Percentiles rank a stretch among this genome's conserved stretches.
These are phyloP conservation scores for Rhamphomyia laevipes DNA, from an alignment of 2,888 invertebrate genomes.

Conservation along the genomic window DNA sequence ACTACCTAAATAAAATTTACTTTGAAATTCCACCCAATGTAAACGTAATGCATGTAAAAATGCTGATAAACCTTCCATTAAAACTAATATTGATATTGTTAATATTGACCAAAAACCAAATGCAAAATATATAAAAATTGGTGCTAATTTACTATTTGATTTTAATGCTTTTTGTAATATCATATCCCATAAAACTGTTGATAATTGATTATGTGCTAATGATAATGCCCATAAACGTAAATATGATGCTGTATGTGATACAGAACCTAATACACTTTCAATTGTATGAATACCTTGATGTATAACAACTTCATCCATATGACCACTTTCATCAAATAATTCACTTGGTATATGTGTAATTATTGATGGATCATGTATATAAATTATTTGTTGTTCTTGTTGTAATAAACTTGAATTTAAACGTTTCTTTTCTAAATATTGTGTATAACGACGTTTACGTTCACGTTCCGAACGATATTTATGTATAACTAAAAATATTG, in stretches of 20 bases:
- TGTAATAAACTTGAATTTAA: conserved; percentile 10
- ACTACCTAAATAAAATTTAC: conserved; percentile 75
- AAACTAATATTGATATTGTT: conserved; percentile 86
- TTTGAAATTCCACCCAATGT: conserved; percentile 97
- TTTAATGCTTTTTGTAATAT: conserved; percentile 66
- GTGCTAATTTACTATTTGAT: conserved; percentile 50
- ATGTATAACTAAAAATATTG: conserved; percentile 49
- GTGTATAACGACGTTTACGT: conserved; percentile 35
- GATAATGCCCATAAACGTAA: conserved; percentile 97
- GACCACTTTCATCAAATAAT: conserved; percentile 44
- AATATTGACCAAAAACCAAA: conserved; percentile 86
- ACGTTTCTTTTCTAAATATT: neutral
- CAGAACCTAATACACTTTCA: conserved; percentile 64
- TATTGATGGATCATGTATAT: neutral
- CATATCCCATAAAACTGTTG: conserved; percentile 87
- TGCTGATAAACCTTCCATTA: conserved; percentile 99
- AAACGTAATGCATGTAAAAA: conserved; percentile 96
- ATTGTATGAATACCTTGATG: conserved; percentile 68
- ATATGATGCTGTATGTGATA: conserved; percentile 98
- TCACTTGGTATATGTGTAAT: conserved; percentile 28
- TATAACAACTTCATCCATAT: conserved; percentile 68
- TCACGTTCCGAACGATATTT: neutral
- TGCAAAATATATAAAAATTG: conserved; percentile 61
- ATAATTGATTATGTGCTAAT: conserved; percentile 86
- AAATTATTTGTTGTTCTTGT: conserved; percentile 29